Evolutionary conservation across 2,113 vertebrate genomes (phyloP).

Genomic region (Leucoraja erinaceus): DNA sequence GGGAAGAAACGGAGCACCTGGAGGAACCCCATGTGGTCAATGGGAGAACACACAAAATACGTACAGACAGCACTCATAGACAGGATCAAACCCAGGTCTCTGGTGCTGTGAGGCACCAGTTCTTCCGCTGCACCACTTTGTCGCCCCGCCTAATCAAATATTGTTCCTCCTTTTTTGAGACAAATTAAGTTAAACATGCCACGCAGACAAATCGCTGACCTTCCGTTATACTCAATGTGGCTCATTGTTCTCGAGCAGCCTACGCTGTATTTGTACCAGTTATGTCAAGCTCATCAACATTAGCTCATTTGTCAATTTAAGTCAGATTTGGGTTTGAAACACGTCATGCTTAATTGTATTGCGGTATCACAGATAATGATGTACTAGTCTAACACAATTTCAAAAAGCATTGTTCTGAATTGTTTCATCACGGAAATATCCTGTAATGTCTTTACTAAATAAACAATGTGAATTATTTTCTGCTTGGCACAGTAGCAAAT

Average conservation of each 20-base stretch:
- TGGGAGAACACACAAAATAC: too few relatives aligned
- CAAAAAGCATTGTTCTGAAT: background rate
- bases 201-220: background rate
- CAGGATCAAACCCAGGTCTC: too few relatives aligned
- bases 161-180: background rate
- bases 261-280: background rate
- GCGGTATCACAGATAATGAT: background rate
- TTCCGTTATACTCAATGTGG: background rate
- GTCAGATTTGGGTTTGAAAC: background rate
- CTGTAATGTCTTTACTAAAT: background rate
- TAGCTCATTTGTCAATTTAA: background rate
- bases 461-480: background rate
- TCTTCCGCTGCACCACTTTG: too few relatives aligned
- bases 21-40: too few relatives aligned
- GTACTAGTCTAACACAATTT: background rate
- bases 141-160: background rate
- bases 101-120: too few relatives aligned
- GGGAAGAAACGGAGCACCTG: too few relatives aligned
- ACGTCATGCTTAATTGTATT: background rate
- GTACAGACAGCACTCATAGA: too few relatives aligned
- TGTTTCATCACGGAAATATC: background rate
- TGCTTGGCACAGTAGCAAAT: background rate
- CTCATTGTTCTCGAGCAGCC: background rate
- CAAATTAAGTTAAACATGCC: background rate
- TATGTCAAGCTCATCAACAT: background rate